These are phyloP conservation scores for Spodoptera frugiperda DNA, from an alignment of 1,140 invertebrate species.

Conservation along the genomic window DNA sequence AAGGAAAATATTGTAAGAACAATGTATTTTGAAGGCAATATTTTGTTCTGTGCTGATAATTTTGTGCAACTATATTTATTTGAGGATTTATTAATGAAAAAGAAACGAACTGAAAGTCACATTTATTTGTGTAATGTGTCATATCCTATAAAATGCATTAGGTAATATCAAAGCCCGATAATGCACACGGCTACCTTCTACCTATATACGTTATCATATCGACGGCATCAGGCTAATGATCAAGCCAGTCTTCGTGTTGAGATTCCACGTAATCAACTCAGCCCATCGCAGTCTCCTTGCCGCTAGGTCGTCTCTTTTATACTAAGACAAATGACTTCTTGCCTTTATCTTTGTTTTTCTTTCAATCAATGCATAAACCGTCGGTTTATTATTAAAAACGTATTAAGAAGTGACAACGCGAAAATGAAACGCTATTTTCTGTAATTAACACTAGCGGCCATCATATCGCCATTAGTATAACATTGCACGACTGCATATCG, in stretches of 20 bases:
- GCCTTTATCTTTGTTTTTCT: neutral
- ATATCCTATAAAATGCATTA: no score
- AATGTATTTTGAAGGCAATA: slow-evolving; percentile 2
- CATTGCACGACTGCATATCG: slow-evolving; percentile 37
- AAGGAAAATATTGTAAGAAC: slow-evolving; percentile 34
- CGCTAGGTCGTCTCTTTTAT: neutral
- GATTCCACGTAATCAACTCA: neutral
- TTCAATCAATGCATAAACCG: neutral
- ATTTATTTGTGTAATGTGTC: neutral
- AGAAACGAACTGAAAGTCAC: no score
- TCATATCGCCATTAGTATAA: slow-evolving; percentile 34
- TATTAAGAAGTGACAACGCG: slow-evolving; percentile 22
- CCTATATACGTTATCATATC: slow-evolving; percentile 4
- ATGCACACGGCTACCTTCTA: neutral
- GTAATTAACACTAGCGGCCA: slow-evolving; percentile 18
- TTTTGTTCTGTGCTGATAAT: neutral
- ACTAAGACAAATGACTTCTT: neutral
- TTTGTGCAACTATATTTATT: slow-evolving; percentile 8
- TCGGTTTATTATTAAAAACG: slow-evolving; percentile 1
- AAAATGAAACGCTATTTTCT: slow-evolving; percentile 18
- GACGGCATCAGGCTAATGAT: slow-evolving; percentile 18
- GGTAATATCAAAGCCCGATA: no score
- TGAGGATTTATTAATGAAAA: neutral
- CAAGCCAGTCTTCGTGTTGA: neutral
- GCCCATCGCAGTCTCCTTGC: neutral